These are phyloP conservation scores for Percopsis omiscomaycus DNA, from an alignment of 2,797 vertebrate genomes.

Conservation along the genomic window DNA sequence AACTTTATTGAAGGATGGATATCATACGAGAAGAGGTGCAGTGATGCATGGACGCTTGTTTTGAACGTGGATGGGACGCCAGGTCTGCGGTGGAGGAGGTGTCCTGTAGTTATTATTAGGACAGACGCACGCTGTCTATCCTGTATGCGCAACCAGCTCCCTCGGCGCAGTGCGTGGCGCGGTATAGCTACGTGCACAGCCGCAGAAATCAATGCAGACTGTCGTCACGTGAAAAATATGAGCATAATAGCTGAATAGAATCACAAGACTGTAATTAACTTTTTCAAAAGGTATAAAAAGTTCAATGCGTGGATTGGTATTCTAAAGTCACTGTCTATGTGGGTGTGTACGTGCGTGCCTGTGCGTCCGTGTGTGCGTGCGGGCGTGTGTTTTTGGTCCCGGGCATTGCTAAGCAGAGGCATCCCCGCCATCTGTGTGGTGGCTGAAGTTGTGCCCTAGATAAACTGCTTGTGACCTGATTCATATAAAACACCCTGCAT, in stretches of 20 bases:
- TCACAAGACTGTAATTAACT: constrained; percentile 38
- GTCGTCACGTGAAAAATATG: constrained; percentile 3
- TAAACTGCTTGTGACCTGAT: constrained; percentile 69
- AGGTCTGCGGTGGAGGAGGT: constrained; percentile 35
- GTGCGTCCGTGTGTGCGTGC: constrained; percentile 11
- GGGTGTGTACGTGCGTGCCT: constrained; percentile 10
- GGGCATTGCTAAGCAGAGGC: constrained; percentile 55
- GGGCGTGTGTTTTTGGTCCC: constrained; percentile 18
- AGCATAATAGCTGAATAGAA: constrained; percentile 24
- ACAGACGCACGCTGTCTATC: constrained; percentile 46
- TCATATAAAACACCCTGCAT: constrained; percentile 42
- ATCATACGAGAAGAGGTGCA: constrained; percentile 1
- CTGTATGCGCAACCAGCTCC: constrained; percentile 61
- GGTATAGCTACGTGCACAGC: constrained; percentile 33
- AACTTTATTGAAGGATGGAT: constrained; percentile 32
- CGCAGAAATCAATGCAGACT: constrained; percentile 48
- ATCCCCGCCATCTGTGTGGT: constrained; percentile 73
- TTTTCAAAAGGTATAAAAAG: constrained; percentile 34
- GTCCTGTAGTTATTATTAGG: constrained; percentile 43
- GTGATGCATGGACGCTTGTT: constrained; percentile 25
- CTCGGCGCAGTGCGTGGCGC: constrained; percentile 27
- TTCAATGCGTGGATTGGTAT: constrained; percentile 1
- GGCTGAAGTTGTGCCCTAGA: constrained; percentile 72
- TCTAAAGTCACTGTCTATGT: not conserved
- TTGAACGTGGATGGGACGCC: constrained; percentile 36